Evolutionary conservation across 2,113 vertebrate species (phyloP).

Genomic region (Pseudonaja textilis): DNA sequence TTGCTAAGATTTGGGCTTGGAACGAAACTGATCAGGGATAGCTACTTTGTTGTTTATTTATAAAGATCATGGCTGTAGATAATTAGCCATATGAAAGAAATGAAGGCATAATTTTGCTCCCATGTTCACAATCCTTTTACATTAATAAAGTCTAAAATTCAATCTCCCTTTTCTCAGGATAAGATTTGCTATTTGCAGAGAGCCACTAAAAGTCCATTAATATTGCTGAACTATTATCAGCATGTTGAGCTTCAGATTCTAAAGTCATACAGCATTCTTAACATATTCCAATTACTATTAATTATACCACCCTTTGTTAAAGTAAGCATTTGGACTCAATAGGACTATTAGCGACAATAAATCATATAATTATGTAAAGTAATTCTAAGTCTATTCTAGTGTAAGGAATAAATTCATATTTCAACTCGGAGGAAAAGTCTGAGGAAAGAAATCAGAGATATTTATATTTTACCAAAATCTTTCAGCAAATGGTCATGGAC

Average conservation of each 20-base stretch:
- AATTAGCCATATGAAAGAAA: constrained; percentile 7
- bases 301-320: constrained; percentile 11
- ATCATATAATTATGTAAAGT: constrained; percentile 4
- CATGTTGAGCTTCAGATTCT: constrained; percentile 12
- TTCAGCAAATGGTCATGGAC: not conserved
- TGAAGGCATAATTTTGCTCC: constrained; percentile 5
- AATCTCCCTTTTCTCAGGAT: not conserved
- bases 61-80: not conserved
- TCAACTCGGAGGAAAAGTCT: not conserved
- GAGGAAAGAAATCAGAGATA: not conserved
- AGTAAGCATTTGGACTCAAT: constrained; percentile 9
- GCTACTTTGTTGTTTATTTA: not conserved
- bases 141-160: constrained; percentile 8
- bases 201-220: constrained; percentile 22
- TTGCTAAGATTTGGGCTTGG: not conserved
- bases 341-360: constrained; percentile 12
- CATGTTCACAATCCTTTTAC: constrained; percentile 17
- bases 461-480: not conserved
- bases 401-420: constrained; percentile 23
- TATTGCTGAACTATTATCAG: constrained; percentile 27
- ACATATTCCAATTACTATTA: constrained; percentile 25
- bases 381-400: not conserved
- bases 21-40: not conserved
- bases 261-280: constrained; percentile 18
- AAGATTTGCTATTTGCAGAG: constrained; percentile 13